Conservation (phyloP, 1,140 invertebrate genomes). For the Trichonephila clavipes region DNA sequence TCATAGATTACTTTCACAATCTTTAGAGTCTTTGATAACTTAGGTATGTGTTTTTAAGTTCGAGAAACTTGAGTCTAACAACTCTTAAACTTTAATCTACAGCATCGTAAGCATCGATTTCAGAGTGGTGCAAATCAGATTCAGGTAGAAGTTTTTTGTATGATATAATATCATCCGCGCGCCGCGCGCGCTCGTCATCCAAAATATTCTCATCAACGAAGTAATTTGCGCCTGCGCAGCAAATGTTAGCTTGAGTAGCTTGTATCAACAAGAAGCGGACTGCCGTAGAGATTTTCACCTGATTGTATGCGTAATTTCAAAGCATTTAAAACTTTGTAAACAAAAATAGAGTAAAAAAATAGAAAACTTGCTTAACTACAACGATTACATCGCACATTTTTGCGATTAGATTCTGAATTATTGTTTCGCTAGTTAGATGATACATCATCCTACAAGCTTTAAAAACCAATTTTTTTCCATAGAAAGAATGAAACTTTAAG, state of each 20-base stretch:
- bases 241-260: constrained; percentile 41
- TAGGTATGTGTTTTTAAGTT: constrained; percentile 32
- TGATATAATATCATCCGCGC: constrained; percentile 34
- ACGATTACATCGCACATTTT: constrained; percentile 17
- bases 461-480: not conserved
- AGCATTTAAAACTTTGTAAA: constrained; percentile 30
- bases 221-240: constrained; percentile 44
- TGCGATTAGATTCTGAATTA: constrained; percentile 27
- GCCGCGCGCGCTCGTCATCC: not conserved
- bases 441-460: not conserved
- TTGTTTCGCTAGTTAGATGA: constrained; percentile 34
- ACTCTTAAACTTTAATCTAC: not conserved
- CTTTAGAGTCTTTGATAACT: constrained; percentile 10
- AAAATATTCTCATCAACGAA: constrained; percentile 43
- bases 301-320: constrained; percentile 19
- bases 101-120: constrained; percentile 1
- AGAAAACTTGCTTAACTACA: constrained; percentile 24
- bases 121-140: constrained; percentile 35
- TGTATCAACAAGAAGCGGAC: constrained; percentile 32
- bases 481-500: not conserved
- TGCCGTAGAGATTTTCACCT: constrained; percentile 29
- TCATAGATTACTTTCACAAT: constrained; percentile 24
- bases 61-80: not conserved
- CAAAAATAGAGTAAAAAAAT: constrained; percentile 3
- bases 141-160: constrained; percentile 42